These are phyloP conservation scores for Serinus canaria DNA, from an alignment of 2,113 vertebrate genomes.

Conservation along the genomic window DNA sequence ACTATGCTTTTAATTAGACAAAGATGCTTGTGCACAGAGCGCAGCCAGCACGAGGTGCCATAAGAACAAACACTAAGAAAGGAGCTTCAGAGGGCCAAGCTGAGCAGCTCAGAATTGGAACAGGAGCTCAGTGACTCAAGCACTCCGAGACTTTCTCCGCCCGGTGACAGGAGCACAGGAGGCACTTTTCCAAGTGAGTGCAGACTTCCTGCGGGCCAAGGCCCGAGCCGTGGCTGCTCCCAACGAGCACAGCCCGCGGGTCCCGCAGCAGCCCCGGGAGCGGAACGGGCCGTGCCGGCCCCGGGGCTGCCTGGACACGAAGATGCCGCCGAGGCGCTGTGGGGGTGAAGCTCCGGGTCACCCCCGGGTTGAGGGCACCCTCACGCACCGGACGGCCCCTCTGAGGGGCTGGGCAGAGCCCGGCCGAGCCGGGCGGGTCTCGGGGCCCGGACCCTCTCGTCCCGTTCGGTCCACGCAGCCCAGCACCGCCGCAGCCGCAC, in stretches of 20 bases:
- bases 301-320: not conserved
- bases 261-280: not conserved
- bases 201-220: rapidly evolving
- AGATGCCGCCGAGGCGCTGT: not conserved
- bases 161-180: rapidly evolving
- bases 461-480: not conserved
- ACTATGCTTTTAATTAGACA: rapidly evolving
- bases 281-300: not conserved
- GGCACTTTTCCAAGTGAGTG: rapidly evolving
- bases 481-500: not conserved
- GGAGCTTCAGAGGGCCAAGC: not conserved
- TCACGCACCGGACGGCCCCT: not conserved
- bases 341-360: not conserved
- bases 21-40: rapidly evolving
- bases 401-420: not conserved
- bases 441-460: not conserved
- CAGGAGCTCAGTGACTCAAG: rapidly evolving
- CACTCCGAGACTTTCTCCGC: not conserved
- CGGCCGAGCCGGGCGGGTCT: not conserved
- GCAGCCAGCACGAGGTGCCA: too few species aligned
- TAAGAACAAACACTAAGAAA: rapidly evolving
- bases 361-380: not conserved
- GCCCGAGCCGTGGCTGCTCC: rapidly evolving
- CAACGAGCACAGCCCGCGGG: rapidly evolving
- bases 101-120: rapidly evolving